Evolutionary conservation across 2,113 vertebrate genomes (phyloP), one percentile per base, ranked within the genome.

Genomic region (Dermatemys mawii): DNA sequence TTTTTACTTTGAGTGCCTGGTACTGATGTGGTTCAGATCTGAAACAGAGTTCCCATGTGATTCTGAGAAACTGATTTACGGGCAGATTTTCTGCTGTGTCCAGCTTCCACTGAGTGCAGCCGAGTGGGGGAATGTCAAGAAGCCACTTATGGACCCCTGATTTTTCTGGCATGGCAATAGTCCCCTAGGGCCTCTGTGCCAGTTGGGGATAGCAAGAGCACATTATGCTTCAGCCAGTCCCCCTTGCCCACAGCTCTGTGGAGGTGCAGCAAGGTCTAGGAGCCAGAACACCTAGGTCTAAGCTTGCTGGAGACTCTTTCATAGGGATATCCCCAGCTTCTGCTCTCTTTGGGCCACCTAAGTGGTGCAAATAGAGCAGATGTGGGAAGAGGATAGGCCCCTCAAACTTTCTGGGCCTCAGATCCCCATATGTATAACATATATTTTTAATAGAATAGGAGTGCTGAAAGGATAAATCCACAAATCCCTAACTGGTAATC

Each of bases 61-160:
- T 46, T 76, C 38, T 53, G 29, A 0, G 0, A 14, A 87, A 82
- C 89, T 54, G 8, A 14, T 44, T 16, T 32, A 11, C 49, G 4
- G 7, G 9, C 5, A 51, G 21, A 2, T 83, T 83, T 73, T 54
- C 50, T 83, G 29, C 0, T 1, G 67, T 49, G 79, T 84, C n/a
- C 9, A 8, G 4, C n/a, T 81, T 73, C 5, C 48, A n/a, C 9
- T 2, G 1, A 86, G 46, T 8, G 1, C 14, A 78, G 6, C 32
- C 3, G 6, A 63, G 32, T 35, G 60, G 32, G 19, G n/a, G 19
- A 27, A 2, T 16, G 41, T 46, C 26, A 76, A 26, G 41, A 44
- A 76, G 73, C 26, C 41, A 44, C 41, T 70, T 19, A 38, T 17
- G 9, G n/a, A 11, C 8, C 8, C 63, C 63, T 70, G 63, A 76